phyloP scores from a whole-genome alignment of 53 echinoderm and acorn worm species.

The Antedon mediterranea region DNA sequence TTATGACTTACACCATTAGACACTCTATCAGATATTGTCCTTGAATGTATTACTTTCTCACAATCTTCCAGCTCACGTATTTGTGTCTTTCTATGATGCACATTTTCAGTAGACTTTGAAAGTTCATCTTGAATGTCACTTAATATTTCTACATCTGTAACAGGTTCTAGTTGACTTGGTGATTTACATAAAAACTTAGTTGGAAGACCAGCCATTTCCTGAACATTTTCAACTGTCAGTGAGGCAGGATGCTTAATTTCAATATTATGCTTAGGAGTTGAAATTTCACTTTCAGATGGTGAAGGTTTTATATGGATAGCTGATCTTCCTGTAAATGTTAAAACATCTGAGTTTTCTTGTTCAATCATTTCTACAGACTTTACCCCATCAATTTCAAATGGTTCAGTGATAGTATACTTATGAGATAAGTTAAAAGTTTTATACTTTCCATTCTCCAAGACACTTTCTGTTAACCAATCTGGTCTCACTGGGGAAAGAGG shows the following conservation, averaged over 20 bases:
- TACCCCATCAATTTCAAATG: background rate
- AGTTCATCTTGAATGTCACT: background rate
- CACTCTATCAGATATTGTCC: too few relatives aligned
- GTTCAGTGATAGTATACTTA: background rate
- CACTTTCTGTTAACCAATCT: conserved; percentile 23
- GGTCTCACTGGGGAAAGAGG: conserved; percentile 46
- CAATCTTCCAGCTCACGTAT: too few relatives aligned
- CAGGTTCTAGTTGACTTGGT: background rate
- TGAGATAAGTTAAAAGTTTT: too few relatives aligned
- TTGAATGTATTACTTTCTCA: too few relatives aligned
- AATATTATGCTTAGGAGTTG: background rate
- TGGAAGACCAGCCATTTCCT: background rate
- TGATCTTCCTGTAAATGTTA: background rate
- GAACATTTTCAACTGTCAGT: background rate
- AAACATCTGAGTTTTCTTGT: background rate
- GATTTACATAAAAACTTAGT: background rate
- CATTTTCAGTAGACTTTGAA: background rate
- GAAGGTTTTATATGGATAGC: background rate
- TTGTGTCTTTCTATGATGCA: too few relatives aligned
- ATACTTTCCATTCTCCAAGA: background rate
- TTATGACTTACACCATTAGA: background rate
- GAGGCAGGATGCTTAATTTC: background rate
- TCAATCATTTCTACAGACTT: background rate
- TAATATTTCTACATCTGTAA: background rate
- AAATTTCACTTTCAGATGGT: background rate